Base-by-base conservation (phyloP, 2,888 invertebrate genomes). In the Chelonus formosanus region DNA sequence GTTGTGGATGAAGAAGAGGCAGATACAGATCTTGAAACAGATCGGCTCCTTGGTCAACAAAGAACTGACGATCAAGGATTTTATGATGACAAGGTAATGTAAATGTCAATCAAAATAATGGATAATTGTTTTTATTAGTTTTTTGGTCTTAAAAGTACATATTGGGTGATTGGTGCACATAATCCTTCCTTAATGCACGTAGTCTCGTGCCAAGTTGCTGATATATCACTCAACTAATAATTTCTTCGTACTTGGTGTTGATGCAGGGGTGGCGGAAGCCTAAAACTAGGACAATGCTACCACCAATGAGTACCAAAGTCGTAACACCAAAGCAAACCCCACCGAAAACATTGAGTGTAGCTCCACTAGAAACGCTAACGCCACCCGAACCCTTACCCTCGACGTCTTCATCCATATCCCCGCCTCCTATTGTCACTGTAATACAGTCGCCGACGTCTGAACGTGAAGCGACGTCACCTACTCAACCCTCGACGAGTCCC, bases 11-110 rank as follows among this genome's bases (percentile, higher is more conserved):
- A 84, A 45, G 94, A 92, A 82, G 96, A 96, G 85, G 95, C 96
- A 35, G 98, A 98, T 80, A 98, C 98, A 0, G 98, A 98, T 84
- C 90, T 97, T 75, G 98, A 98, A 86, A 98, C 98, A n/a, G 98
- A 98, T 85, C 88, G 97, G 76, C 86, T 98, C 70, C 88, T 98
- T 68, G 97, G 97, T 20, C 97, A 97, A 82, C 97, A 97, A 84
- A 88, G 96, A 73, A 92, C 95, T n/a, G 95, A 95, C 77, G 95
- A 95, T 84, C 94, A 94, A 83, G 94, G 95, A 67, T 95, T 95
- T 85, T 95, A 94, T 77, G 95, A 95, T 78, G 95, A 95, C 73
- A 95, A 94, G 88, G 91, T 92, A 77, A 40, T 32, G 4, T 43
- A 2, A 31, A 8, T 36, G 2, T 34, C 48, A 10, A 10, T 59